Base-by-base conservation (phyloP, 2,113 vertebrate genomes). In the Urocynchramus pylzowi region DNA sequence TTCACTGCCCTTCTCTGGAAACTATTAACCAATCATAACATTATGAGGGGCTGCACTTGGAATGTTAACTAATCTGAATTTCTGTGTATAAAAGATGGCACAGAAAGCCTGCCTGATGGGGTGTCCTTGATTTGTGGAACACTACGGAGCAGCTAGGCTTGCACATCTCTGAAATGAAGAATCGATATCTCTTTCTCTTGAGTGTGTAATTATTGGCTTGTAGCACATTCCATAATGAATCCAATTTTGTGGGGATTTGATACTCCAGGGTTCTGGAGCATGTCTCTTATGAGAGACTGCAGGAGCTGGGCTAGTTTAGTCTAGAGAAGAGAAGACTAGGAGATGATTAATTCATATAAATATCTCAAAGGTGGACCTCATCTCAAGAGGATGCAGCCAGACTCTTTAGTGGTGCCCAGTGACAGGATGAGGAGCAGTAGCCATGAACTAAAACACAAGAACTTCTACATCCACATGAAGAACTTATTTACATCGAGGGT, bases 401-500 rank as follows among this genome's bases (percentile, higher is more conserved):
- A 17, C 17, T 31, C 30, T 27, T 82, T 8, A 16, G 30, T 16
- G 15, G 10, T 23, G 21, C 30, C 6, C 21, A 61, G 3, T 13
- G 11, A 27, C 21, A 49, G 7, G 17, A 54, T 0, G 2, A 53
- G 11, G 11, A 17, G 3, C 3, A 54, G 11, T 1, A 35, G 14
- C 30, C 47, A 42, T 27, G 16, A 61, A 42, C 17, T 22, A 61
- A 21, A 61, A 31, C 54, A 27, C 1, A 2, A 19, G 5, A 76
- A 54, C 8, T 47, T 54, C 41, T 31, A 49, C 41, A 27, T 23
- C 6, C 39, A 19, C 18, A 8, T 0, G 54, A 59, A 19, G 11
- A 68, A 17, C 13, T 47, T 28, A 9, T 12, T 35, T n/a, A 24
- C 9, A 11, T 0, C 23, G 26, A 61, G 17, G 10, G 24, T 27